phyloP scores from a whole-genome alignment of 1,140 invertebrate species.

The Episyrphus balteatus region DNA sequence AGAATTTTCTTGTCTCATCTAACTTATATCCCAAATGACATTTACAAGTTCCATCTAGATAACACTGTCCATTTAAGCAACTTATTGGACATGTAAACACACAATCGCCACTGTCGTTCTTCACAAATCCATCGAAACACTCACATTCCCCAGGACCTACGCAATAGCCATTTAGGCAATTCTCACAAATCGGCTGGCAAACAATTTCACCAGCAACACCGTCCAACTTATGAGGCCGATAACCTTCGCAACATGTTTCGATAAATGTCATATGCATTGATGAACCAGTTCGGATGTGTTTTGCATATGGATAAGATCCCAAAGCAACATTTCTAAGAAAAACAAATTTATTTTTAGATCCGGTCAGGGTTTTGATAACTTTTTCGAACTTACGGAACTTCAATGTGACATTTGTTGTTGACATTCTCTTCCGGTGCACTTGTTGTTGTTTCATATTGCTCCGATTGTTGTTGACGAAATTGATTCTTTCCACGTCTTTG shows the following conservation, averaged over 20 bases:
- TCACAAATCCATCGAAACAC: constrained; percentile 44
- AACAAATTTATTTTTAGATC: too few species aligned
- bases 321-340: too few species aligned
- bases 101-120: constrained; percentile 31
- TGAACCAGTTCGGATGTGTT: background rate
- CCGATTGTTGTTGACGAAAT: too few species aligned
- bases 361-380: too few species aligned
- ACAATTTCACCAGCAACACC: constrained; percentile 17
- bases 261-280: background rate
- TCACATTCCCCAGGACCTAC: constrained; percentile 44
- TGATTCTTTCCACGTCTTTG: too few species aligned
- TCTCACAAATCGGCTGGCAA: constrained; percentile 43
- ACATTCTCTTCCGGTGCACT: background rate
- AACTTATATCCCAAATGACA: constrained; percentile 52
- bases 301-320: background rate
- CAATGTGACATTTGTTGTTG: background rate
- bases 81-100: constrained; percentile 28
- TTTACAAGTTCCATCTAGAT: constrained; percentile 40
- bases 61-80: constrained; percentile 40
- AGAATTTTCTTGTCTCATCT: constrained; percentile 38
- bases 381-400: background rate
- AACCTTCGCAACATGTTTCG: constrained; percentile 46
- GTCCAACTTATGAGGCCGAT: constrained; percentile 38
- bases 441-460: too few species aligned
- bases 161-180: constrained; percentile 47